A percentile compares a stretch with the other conserved stretches of the same genome.
Conservation (phyloP, 1,140 invertebrate genomes). For the Anoplolepis gracilipes region DNA sequence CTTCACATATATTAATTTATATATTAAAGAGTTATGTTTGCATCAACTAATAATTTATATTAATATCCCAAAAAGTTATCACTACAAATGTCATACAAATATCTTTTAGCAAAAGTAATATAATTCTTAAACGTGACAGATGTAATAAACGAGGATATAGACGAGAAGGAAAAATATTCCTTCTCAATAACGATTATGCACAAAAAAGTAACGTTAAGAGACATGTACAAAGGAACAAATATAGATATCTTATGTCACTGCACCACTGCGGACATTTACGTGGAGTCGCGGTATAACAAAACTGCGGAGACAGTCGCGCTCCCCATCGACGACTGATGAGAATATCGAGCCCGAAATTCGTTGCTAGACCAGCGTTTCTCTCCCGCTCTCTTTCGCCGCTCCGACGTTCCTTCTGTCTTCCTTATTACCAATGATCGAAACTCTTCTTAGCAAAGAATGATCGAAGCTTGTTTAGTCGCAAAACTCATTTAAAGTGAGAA, state of each 20-base stretch:
- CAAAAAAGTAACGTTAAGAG: not conserved
- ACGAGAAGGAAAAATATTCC: not conserved
- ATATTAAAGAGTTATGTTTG: not conserved
- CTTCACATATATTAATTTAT: not conserved
- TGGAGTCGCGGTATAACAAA: not conserved
- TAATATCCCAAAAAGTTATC: not conserved
- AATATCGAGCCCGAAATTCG: constrained; percentile 59
- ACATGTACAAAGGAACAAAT: not conserved
- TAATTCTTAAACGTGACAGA: not conserved
- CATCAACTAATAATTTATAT: not conserved
- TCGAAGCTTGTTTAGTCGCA: not conserved
- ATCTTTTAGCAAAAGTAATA: not conserved
- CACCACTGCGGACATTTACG: constrained; percentile 47
- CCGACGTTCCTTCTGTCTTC: constrained; percentile 4
- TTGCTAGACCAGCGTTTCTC: constrained; percentile 50
- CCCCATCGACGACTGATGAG: constrained; percentile 60
- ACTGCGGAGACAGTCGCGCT: constrained; percentile 44
- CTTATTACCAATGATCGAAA: not conserved
- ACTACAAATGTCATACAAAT: not conserved
- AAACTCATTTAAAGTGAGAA: not conserved
- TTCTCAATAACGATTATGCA: not conserved
- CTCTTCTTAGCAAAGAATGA: not conserved
- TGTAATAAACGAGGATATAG: constrained; percentile 4
- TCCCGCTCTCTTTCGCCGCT: constrained; percentile 39
- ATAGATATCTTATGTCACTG: constrained; percentile 41